Conservation (phyloP, 2,888 invertebrate genomes). For the Hybos culiciformis region DNA sequence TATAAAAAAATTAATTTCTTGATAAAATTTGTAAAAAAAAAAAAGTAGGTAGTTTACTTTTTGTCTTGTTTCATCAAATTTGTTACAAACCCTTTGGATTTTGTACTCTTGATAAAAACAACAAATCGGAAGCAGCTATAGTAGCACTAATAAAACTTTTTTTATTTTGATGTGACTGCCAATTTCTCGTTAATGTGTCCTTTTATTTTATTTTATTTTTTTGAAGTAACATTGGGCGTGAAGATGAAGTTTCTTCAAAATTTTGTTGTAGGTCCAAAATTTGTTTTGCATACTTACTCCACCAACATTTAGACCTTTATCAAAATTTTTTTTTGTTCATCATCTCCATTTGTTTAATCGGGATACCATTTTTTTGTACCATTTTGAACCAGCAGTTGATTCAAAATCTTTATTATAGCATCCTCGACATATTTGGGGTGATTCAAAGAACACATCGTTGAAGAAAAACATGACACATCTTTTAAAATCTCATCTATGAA, state of each 20-base stretch:
- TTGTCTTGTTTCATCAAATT: background rate
- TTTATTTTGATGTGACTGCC: background rate
- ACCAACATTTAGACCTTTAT: background rate
- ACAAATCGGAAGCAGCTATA: background rate
- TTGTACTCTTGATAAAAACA: background rate
- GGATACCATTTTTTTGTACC: too few species aligned
- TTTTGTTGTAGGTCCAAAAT: background rate
- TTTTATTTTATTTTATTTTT: background rate
- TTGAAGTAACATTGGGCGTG: background rate
- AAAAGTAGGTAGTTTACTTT: background rate
- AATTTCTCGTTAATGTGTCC: slow-evolving; percentile 2
- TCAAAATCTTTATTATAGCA: too few species aligned
- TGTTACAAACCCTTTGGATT: background rate
- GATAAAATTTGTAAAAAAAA: background rate
- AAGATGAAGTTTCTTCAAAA: background rate
- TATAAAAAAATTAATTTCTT: background rate
- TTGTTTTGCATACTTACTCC: background rate
- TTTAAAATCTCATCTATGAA: too few species aligned
- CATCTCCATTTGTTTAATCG: background rate
- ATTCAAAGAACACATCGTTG: too few species aligned
- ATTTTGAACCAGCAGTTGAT: too few species aligned
- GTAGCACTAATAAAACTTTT: slow-evolving; percentile 1
- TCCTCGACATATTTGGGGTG: too few species aligned
- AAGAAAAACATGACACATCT: too few species aligned
- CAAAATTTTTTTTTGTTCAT: background rate